phyloP scores from a whole-genome alignment of 2,888 invertebrate genomes.

The Neoitamus cyanurus region DNA sequence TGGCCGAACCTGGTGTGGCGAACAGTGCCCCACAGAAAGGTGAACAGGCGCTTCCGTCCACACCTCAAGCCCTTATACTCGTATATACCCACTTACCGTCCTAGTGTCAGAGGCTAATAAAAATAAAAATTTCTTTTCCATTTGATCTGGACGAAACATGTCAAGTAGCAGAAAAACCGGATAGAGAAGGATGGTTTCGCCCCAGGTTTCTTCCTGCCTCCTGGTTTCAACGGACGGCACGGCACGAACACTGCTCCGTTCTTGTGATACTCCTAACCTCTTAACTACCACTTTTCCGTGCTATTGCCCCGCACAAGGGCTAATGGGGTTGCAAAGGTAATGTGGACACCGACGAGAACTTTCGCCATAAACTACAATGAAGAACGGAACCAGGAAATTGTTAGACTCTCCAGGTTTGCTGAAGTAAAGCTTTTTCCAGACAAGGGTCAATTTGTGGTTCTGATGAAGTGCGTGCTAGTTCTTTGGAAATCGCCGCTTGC shows the following conservation, averaged over 20 bases:
- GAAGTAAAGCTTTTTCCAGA: constrained; percentile 14
- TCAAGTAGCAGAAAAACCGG: constrained; percentile 2
- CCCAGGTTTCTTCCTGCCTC: not conserved
- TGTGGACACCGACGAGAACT: constrained; percentile 49
- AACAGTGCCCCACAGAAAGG: constrained; percentile 1
- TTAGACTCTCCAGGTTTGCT: constrained; percentile 33
- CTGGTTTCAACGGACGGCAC: not conserved
- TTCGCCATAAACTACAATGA: constrained; percentile 48
- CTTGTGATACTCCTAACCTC: constrained; percentile 35
- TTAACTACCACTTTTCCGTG: constrained; percentile 51
- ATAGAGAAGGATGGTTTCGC: constrained; percentile 31
- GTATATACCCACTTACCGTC: constrained; percentile 29
- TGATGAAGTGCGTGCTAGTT: constrained; percentile 21
- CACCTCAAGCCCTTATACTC: constrained; percentile 45
- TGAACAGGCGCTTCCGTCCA: constrained; percentile 16
- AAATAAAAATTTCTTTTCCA: constrained; percentile 45
- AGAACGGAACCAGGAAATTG: constrained; percentile 47
- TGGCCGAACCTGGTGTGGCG: not conserved
- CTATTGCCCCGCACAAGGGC: constrained; percentile 47
- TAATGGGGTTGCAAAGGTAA: constrained; percentile 52
- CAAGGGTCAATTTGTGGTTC: constrained; percentile 21
- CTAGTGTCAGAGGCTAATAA: constrained; percentile 47
- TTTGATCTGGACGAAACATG: constrained; percentile 42
- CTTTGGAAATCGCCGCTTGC: not conserved
- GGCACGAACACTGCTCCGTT: not conserved